Base-by-base conservation (phyloP, 2,113 vertebrate genomes). In the Centropus bengalensis region DNA sequence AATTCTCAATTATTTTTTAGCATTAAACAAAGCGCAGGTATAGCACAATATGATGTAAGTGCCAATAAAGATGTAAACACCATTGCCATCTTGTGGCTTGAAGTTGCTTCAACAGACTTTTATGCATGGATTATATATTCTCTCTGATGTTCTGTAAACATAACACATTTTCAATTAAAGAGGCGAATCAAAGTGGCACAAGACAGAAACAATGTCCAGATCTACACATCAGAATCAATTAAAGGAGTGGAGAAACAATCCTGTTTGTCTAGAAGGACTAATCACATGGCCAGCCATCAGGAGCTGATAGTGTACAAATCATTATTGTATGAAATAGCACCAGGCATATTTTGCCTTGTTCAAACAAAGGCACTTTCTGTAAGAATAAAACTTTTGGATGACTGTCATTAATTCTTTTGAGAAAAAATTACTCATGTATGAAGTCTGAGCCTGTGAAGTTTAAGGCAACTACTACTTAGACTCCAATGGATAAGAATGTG, bases 21-120 rank as follows among this genome's bases (percentile, higher is more conserved):
- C 55, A 47, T 32, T 88, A 69, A 79, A 23, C 18, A 5, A 90
- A 80, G 16, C 45, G 38, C 32, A 45, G 51, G 20, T 90, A 71
- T n/a, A 86, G 85, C 42, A 64, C 88, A 95, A 71, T 67, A 71
- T 52, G 42, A 82, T 49, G 38, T 32, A 91, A 47, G 59, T 23
- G 42, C 49, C 88, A 84, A 69, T 68, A 80, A 95, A 95, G 94
- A 75, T 78, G 92, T 96, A 96, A 98, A 76, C 97, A 92, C 96
- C 92, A 96, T 81, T 97, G 98, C 98, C 98, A 98, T 97, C 98
- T 98, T 97, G 98, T 98, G 98, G 98, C 56, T 94, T 64, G 42
- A 76, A 56, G 66, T 20, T 49, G 97, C 49, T 55, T 94, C 89
- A 81, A 96, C 98, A 97, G 19, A 92, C 27, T 94, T 92, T 59